Base-by-base conservation (phyloP, 2,113 vertebrate species). In the Arenaria interpres region DNA sequence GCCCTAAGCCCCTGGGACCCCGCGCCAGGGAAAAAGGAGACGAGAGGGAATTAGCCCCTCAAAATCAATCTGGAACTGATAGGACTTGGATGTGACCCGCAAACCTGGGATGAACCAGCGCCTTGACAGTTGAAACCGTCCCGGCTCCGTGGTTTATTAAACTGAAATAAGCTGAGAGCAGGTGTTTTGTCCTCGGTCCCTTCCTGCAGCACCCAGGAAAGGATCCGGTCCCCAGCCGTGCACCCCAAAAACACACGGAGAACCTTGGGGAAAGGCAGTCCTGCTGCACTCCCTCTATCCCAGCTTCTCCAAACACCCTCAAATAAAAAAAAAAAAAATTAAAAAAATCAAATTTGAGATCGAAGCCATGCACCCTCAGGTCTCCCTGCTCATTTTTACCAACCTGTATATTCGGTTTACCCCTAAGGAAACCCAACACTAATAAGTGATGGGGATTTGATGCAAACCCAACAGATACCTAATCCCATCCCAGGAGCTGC, bases 41-140 rank as follows among this genome's bases (percentile, higher is more conserved):
- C 1, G 53, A 24, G 60, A 51, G 37, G 37, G 77, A 96, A 97
- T 96, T 95, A 96, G 85, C 71, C 59, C 63, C 88, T 97, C 54
- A 64, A 81, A 90, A 88, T 63, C 68, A 79, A 16, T 0, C 35
- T 83, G 93, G 92, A 95, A 89, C 43, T 84, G 89, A 93, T 68
- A 90, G 90, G 76, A 7, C 64, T 87, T 66, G 60, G 73, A 93
- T 85, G 71, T 0, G 7, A 41, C 95, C 67, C 0, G 6, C 57
- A 72, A 88, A 87, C 33, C 76, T 15, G 77, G 79, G 83, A 45
- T 74, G 92, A 94, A 81, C 81, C 57, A 16, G 56, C 1, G 6
- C 53, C 73, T 28, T 72, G 94, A 86, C 85, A 95, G 78, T 41
- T 76, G 91, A 94, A 94, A 88, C 93, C 30, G 0, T 10, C 18